Percentiles rank a stretch among this genome's conserved stretches.
Evolutionary conservation across 2,797 vertebrate genomes (phyloP).

Genomic region (Microctenopoma lineatum): DNA sequence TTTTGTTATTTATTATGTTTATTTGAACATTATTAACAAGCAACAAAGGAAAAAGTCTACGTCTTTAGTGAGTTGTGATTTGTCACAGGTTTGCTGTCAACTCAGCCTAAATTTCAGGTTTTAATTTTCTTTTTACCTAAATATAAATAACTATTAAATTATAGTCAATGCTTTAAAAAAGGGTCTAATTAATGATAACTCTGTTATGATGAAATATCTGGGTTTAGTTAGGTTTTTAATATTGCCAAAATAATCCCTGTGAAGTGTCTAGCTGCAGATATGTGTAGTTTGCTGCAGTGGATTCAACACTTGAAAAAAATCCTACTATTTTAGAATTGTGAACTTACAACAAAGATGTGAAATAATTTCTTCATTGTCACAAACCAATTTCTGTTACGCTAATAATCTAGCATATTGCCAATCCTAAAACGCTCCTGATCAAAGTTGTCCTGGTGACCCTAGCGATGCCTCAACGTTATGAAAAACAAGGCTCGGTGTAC

Average conservation of each 20-base stretch:
- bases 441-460: conserved; percentile 33
- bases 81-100: no score
- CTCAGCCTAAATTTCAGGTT: no score
- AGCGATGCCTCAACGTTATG: conserved; percentile 33
- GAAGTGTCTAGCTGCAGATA: not conserved
- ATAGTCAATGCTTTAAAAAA: no score
- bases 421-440: not conserved
- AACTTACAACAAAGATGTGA: not conserved
- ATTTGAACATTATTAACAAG: no score
- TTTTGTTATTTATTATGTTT: no score
- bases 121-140: not conserved
- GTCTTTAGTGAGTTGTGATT: no score
- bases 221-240: not conserved
- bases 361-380: not conserved
- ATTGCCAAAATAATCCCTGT: not conserved
- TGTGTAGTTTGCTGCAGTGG: not conserved
- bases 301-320: not conserved
- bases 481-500: conserved; percentile 17
- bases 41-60: no score
- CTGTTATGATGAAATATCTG: not conserved
- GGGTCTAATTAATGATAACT: no score
- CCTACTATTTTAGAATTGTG: not conserved
- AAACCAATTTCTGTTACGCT: not conserved
- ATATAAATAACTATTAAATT: no score
- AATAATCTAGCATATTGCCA: not conserved